Evolutionary conservation across 2,113 vertebrate species (phyloP), one percentile per base, ranked within the genome.

Genomic region (Macrotis lagotis): DNA sequence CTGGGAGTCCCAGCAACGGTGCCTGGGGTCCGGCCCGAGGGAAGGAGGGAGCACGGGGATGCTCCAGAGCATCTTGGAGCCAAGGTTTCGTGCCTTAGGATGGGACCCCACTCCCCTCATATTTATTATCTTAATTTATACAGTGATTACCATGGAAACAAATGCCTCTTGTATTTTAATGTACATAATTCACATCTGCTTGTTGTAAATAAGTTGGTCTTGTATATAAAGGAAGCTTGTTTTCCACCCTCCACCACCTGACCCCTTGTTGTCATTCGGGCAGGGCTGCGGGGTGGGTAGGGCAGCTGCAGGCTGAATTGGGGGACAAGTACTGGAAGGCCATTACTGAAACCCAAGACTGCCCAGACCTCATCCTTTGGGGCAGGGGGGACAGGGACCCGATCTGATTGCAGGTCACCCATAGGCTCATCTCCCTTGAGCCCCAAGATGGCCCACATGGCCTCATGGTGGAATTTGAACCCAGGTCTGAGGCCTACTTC

Each of bases 101-200:
- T 98, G 98, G 97, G 98, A 96, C 95, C 66, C 16, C 95, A 95
- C 19, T 94, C 97, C 98, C 98, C 97, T 97, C 94, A 31, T 99
- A 99, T 99, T 99, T 99, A 99, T 99, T 98, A 95, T 97, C 96
- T 97, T 99, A 98, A 99, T 98, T 99, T 99, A 99, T 99, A 98
- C 96, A 90, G 97, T 95, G 94, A 95, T 97, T 97, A 48, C 96
- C 93, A n/a, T 95, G 97, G 98, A 97, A 96, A 96, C 97, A 91
- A 49, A 91, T 0, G 96, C 97, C 97, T 97, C 96, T 95, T 97
- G 97, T 98, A 88, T 94, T 89, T 97, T 98, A 53, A 91, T 98
- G 98, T 99, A 98, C 95, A 98, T 98, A 98, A 90, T 95, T 97
- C 96, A 53, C 26, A 51, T 51, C 94, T 59, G 89, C 91, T 96